Conservation (phyloP, 2,888 invertebrate genomes). For the Nesidiocoris tenuis region DNA sequence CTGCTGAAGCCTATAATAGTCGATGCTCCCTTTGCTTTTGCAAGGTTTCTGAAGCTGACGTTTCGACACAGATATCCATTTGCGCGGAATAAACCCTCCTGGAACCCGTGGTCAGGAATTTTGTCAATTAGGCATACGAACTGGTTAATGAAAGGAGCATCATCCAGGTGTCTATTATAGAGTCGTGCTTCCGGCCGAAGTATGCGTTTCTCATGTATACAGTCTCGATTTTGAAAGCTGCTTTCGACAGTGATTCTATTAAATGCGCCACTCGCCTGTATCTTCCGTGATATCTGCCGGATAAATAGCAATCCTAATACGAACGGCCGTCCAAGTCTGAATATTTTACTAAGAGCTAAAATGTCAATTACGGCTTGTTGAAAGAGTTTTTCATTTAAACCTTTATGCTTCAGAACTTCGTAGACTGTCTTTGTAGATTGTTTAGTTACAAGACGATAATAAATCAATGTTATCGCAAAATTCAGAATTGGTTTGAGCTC, state of each 20-base stretch:
- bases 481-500: no score
- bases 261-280: not conserved
- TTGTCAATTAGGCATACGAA: not conserved
- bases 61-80: not conserved
- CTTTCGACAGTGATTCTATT: not conserved
- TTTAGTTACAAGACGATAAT: no score
- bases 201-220: not conserved
- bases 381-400: no score
- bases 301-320: no score
- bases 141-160: not conserved
- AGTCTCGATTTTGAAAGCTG: not conserved
- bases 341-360: no score
- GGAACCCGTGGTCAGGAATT: not conserved
- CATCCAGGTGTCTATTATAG: not conserved
- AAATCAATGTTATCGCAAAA: no score
- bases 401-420: no score
- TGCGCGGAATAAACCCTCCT: not conserved
- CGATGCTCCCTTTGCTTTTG: not conserved
- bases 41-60: not conserved
- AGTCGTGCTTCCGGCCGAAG: not conserved
- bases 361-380: no score
- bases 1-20: not conserved
- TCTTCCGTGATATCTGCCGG: no score
- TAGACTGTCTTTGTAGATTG: no score
- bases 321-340: no score